Evolutionary conservation across 2,888 invertebrate species (phyloP).

Genomic region (Chaetoderma sp.): DNA sequence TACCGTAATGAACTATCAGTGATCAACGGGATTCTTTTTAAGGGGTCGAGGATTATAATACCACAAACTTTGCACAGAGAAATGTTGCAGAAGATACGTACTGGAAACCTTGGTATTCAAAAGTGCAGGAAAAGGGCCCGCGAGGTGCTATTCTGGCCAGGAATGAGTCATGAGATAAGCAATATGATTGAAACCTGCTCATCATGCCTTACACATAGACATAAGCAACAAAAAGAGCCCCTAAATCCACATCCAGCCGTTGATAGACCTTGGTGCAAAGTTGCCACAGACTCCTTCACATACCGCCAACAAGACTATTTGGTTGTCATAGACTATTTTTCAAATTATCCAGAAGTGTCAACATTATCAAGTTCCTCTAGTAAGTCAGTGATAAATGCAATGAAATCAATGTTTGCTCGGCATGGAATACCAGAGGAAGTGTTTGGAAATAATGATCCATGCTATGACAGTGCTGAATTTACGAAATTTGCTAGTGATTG

Average conservation of each 20-base stretch:
- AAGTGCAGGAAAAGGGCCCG: constrained; percentile 23
- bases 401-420: too few species aligned
- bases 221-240: neutral
- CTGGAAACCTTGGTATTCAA: constrained; percentile 19
- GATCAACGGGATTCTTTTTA: constrained; percentile 7
- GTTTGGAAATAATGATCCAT: too few species aligned
- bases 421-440: too few species aligned
- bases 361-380: too few species aligned
- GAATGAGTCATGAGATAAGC: too few species aligned
- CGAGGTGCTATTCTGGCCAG: constrained; percentile 24
- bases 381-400: too few species aligned
- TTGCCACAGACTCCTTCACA: neutral
- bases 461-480: too few species aligned
- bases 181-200: neutral
- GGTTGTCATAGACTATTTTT: too few species aligned
- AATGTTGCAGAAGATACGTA: constrained; percentile 20
- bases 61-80: neutral
- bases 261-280: neutral
- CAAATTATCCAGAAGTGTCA: too few species aligned
- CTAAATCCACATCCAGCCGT: neutral
- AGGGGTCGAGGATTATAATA: constrained; percentile 18
- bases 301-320: too few species aligned
- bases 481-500: too few species aligned
- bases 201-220: neutral
- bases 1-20: constrained; percentile 8